phyloP scores from a whole-genome alignment of 1,140 invertebrate genomes.

The Matsumurasca onukii region DNA sequence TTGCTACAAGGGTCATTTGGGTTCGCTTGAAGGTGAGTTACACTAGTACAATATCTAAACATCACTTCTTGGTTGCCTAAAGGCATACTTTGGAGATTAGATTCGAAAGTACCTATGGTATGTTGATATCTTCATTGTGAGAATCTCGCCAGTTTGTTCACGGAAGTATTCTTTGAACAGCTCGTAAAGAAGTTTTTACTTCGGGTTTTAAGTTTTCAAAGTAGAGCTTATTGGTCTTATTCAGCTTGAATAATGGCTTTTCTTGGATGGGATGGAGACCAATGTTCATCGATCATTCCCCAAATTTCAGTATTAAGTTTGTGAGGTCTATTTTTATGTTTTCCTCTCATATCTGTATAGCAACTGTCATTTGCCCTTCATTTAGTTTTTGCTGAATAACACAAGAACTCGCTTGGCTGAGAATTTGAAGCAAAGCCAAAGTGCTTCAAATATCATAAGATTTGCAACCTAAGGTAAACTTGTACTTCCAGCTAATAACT shows the following conservation, averaged over 20 bases:
- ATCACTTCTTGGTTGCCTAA: constrained; percentile 31
- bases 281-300: constrained; percentile 29
- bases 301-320: constrained; percentile 13
- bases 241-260: constrained; percentile 15
- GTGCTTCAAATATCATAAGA: constrained; percentile 15
- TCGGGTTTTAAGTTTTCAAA: constrained; percentile 5
- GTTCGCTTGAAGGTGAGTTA: constrained; percentile 17
- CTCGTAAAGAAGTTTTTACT: constrained; percentile 21
- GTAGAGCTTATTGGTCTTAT: constrained; percentile 5
- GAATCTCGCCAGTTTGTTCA: constrained; percentile 7
- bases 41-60: constrained; percentile 24
- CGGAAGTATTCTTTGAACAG: constrained; percentile 21
- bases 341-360: constrained; percentile 22
- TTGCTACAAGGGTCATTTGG: constrained; percentile 25
- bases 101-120: constrained; percentile 26
- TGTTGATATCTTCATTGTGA: not conserved
- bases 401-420: not conserved
- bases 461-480: not conserved
- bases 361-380: constrained; percentile 8
- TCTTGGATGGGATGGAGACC: constrained; percentile 16
- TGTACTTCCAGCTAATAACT: constrained; percentile 15
- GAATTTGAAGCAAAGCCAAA: constrained; percentile 26
- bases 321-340: constrained; percentile 20
- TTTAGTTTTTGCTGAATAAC: constrained; percentile 25
- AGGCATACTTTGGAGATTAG: not conserved